phyloP scores from a whole-genome alignment of 2,113 vertebrate species.

The Ammospiza nelsoni region DNA sequence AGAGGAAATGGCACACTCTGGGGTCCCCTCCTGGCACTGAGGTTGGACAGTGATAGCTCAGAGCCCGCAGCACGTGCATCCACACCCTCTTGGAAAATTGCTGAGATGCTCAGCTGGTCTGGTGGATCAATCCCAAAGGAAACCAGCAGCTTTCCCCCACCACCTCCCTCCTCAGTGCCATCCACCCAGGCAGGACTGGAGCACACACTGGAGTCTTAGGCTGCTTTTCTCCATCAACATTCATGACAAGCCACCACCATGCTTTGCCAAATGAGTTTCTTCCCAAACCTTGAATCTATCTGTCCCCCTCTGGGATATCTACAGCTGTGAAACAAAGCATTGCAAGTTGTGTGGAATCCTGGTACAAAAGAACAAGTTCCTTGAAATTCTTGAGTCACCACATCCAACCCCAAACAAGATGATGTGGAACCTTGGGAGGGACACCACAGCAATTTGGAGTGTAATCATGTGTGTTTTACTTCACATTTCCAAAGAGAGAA shows the following conservation, averaged over 20 bases:
- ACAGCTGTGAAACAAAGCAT: neutral
- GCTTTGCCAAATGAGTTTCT: neutral
- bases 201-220: no score
- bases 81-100: neutral
- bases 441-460: neutral
- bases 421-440: neutral
- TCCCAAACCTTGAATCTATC: neutral
- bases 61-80: neutral
- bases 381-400: neutral
- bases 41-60: neutral
- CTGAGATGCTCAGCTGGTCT: neutral
- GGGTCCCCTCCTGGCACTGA: neutral
- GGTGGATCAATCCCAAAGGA: neutral
- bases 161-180: neutral
- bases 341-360: neutral
- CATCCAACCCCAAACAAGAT: neutral
- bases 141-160: neutral
- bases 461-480: neutral
- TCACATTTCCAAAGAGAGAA: neutral
- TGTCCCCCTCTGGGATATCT: neutral
- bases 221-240: neutral
- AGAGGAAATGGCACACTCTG: fast-evolving
- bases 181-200: neutral
- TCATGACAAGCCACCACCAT: neutral
- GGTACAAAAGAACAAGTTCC: neutral